Evolutionary conservation across 2,888 invertebrate species (phyloP), one percentile per base, ranked within the genome.

Genomic region (Lordiphosa fenestrarum): DNA sequence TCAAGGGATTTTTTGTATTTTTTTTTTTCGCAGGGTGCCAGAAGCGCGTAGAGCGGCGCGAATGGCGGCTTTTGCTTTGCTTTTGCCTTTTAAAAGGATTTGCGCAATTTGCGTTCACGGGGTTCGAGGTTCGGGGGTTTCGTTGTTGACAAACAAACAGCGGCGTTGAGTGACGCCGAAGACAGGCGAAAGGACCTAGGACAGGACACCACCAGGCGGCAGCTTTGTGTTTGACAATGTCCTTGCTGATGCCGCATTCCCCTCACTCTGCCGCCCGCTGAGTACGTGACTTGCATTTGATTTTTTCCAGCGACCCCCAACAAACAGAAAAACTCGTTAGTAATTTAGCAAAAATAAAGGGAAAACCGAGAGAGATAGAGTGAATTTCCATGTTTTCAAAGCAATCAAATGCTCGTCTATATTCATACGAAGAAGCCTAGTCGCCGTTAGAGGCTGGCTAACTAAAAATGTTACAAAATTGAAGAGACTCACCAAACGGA

Each of bases 81-180:
- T 54, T 62, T 57, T 70, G 75, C 80, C 73, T 74, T 44, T 85
- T 86, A 85, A 86, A 86, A 82, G 85, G 85, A 86, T 86, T 85
- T 86, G 77, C 75, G 75, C 83, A 86, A 86, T 86, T 86, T 81
- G 72, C 76, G 78, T 67, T 70, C 66, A 68, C 76, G 73, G 71
- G 65, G 64, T 69, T 41, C 23, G 36, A 33, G 30, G 10, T 13
- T 19, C 25, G 47, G 51, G 37, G 30, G 12, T 65, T 64, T 51
- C 61, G 66, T 65, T 78, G 81, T 78, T 83, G 83, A 83, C 80
- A 80, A 85, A 80, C 78, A 83, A 85, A 85, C 80, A 77, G 69
- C 53, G 64, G 53, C 67, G 80, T 71, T 75, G 83, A 85, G 71
- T 82, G 84, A 77, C 71, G 77, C 59, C 62, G 67, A 84, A 77